Percentiles rank a stretch among this genome's conserved stretches.
Evolutionary conservation across 2,888 invertebrate species (phyloP).

Genomic region (Smittia sp.): DNA sequence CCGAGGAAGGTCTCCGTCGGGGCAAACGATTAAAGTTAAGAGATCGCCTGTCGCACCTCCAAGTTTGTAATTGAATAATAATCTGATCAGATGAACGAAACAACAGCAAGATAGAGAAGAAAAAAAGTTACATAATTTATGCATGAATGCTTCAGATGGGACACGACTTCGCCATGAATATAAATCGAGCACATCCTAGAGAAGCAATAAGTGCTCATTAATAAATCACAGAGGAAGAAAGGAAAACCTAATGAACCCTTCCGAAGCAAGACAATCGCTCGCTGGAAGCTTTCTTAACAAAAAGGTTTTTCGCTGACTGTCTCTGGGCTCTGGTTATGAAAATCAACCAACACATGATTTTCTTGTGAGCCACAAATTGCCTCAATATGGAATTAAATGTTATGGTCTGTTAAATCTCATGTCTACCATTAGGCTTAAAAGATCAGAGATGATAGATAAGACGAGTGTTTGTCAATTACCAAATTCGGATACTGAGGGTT

Average conservation of each 20-base stretch:
- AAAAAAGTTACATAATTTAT: conserved; percentile 20
- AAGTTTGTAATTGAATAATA: conserved; percentile 31
- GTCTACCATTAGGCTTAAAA: too few species aligned
- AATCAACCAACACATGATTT: too few species aligned
- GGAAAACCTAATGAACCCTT: conserved; percentile 14
- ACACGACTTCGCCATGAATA: conserved; percentile 13
- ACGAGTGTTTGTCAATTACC: too few species aligned
- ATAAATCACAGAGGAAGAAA: conserved; percentile 19
- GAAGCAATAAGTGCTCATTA: conserved; percentile 29
- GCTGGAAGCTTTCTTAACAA: too few species aligned
- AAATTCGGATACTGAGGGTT: too few species aligned
- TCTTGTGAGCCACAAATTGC: too few species aligned
- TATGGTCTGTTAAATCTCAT: too few species aligned
- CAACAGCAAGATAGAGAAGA: background rate
- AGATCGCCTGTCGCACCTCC: background rate
- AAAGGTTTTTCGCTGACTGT: too few species aligned
- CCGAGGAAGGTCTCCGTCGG: background rate
- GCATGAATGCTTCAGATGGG: conserved; percentile 10
- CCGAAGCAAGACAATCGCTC: too few species aligned
- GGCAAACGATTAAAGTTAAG: conserved; percentile 9
- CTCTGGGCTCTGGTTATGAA: too few species aligned
- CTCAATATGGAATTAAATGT: too few species aligned
- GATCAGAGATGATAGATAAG: too few species aligned
- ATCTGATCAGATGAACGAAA: conserved; percentile 18
- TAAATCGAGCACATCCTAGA: conserved; percentile 16